Percentiles rank a stretch among this genome's conserved stretches.
Evolutionary conservation across 2,113 vertebrate species (phyloP).

Genomic region (Dasypus novemcinctus): DNA sequence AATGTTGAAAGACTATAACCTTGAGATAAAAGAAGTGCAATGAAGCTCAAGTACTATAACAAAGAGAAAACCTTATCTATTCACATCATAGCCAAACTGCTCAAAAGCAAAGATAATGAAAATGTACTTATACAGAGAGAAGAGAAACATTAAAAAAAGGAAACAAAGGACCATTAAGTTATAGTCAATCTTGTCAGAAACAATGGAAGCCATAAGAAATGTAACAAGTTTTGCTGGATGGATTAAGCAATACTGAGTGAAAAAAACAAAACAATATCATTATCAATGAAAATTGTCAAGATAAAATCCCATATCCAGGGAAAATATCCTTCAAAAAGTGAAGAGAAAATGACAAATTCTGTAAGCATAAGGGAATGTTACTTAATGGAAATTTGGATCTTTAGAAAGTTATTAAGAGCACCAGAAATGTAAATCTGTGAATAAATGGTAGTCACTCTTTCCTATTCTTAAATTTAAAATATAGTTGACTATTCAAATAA

Average conservation of each 20-base stretch:
- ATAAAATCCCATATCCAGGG: background rate
- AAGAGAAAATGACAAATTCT: background rate
- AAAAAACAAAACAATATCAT: background rate
- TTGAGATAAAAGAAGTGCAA: background rate
- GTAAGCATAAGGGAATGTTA: background rate
- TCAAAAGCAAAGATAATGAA: background rate
- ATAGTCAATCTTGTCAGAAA: background rate
- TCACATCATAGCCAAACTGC: background rate
- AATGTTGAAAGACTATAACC: background rate
- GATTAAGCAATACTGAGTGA: background rate
- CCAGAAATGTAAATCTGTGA: background rate
- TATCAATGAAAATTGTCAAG: background rate
- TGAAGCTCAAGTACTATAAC: background rate
- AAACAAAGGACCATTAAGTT: background rate
- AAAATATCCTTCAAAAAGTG: background rate
- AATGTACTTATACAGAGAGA: background rate
- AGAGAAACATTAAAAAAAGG: background rate
- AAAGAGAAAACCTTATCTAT: background rate
- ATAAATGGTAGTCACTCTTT: background rate
- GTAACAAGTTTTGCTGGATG: too few species aligned
- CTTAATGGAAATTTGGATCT: background rate
- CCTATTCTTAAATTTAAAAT: background rate
- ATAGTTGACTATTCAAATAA: background rate
- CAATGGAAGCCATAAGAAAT: background rate
- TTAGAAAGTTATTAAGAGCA: background rate